These are phyloP conservation scores for Neoitamus cyanurus DNA, from an alignment of 2,888 invertebrate genomes.

Conservation along the genomic window DNA sequence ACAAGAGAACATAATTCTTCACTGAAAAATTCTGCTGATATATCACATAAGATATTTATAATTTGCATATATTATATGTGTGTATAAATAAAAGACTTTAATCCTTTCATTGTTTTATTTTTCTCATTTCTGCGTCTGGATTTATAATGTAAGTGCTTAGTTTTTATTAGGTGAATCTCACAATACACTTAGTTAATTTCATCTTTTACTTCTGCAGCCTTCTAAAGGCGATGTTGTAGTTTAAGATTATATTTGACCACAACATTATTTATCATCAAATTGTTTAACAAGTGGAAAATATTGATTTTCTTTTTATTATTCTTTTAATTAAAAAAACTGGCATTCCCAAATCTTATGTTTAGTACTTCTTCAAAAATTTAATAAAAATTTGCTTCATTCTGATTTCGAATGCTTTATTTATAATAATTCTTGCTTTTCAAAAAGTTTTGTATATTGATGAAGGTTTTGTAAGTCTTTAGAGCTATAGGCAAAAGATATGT, in stretches of 20 bases:
- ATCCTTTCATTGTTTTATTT: constrained; percentile 11
- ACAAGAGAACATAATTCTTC: background rate
- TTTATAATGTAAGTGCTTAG: constrained; percentile 24
- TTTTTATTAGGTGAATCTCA: constrained; percentile 33
- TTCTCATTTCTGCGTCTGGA: background rate
- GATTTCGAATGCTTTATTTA: background rate
- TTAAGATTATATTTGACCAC: constrained; percentile 9
- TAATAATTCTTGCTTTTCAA: background rate
- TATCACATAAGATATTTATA: background rate
- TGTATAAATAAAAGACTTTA: background rate
- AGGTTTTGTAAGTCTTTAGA: background rate
- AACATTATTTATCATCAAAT: background rate
- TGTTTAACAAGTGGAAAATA: constrained; percentile 30
- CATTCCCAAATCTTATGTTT: constrained; percentile 3
- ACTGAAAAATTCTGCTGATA: background rate
- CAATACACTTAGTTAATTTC: constrained; percentile 37
- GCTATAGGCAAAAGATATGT: constrained; percentile 32
- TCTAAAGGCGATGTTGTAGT: constrained; percentile 8
- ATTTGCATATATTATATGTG: background rate
- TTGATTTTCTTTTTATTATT: background rate
- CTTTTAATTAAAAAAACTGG: background rate
- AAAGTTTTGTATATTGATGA: constrained; percentile 22
- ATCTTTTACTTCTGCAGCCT: background rate
- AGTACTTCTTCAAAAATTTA: background rate
- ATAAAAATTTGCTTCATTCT: background rate